Conservation (phyloP, 2,797 vertebrate species). For the Paramormyrops hopkinsi region DNA sequence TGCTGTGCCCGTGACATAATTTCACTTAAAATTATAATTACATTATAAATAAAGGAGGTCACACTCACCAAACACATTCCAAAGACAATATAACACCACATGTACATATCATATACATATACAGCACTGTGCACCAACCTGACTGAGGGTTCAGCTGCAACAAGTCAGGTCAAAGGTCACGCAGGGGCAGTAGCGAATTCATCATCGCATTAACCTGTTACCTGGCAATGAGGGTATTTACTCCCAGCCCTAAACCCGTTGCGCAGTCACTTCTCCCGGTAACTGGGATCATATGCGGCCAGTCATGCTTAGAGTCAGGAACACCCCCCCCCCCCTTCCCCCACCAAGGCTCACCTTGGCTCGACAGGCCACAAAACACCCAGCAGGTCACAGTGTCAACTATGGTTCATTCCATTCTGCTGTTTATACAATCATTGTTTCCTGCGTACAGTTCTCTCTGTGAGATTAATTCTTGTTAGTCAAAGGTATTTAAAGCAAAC, state of each 20-base stretch:
- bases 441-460: background rate
- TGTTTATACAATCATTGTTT: background rate
- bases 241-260: slow-evolving; percentile 34
- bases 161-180: background rate
- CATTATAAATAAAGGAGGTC: background rate
- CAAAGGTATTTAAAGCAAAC: background rate
- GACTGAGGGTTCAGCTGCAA: background rate
- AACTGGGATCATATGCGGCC: slow-evolving; percentile 46
- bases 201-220: background rate
- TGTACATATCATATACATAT: background rate
- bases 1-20: background rate
- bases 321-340: background rate
- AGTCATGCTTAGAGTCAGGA: slow-evolving; percentile 32
- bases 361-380: background rate
- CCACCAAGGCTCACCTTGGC: background rate
- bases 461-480: background rate
- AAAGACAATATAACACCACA: background rate
- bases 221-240: slow-evolving; percentile 40
- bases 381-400: background rate
- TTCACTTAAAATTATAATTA: background rate
- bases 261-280: slow-evolving; percentile 33
- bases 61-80: background rate
- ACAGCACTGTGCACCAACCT: background rate
- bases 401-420: background rate
- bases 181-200: slow-evolving; percentile 12